Base-by-base conservation (phyloP, 2,888 invertebrate species). In the Mycalesis mineus region DNA sequence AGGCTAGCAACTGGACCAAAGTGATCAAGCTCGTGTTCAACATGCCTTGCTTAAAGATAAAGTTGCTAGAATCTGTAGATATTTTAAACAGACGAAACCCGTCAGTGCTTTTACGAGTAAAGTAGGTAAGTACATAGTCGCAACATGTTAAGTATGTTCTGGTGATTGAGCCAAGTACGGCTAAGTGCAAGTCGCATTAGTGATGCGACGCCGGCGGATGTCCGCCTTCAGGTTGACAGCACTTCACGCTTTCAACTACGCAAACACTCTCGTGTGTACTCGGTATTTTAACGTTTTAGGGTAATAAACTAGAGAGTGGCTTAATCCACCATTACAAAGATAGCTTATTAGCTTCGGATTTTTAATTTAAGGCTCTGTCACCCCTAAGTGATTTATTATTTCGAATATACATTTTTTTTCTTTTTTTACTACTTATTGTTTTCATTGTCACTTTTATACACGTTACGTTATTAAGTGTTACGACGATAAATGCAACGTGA, bases 151-250 rank as follows among this genome's bases (percentile, higher is more conserved):
- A 31, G 40, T 40, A 51, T 31, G 40, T 51, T 41, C 40, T 29
- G 41, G 51, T 51, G 51, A 51, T 51, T 51, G 51, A 51, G 40
- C 41, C 29, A n/a, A 51, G 51, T 51, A 15, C 40, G 29, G 51
- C 40, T 51, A 51, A 51, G 40, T 51, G 51, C 51, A 51, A 51
- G 51, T 51, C 40, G 40, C 51, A 51, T 51, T 51, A 51, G 51
- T 29, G 40, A 51, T 41, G 40, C 51, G 51, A 15, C 51, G 51
- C 51, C 51, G 51, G 51, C 51, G 51, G 51, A 51, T 28, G 40
- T 51, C 51, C 51, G 50, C 40, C 40, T 40, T 29, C 47, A 47
- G 47, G 40, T 40, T 41, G 51, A 40, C 51, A 51, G 29, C 51
- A 51, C 51, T 51, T 41, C 39, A 41, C 29, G 51, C 51, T 51